Percentiles rank a stretch among this genome's conserved stretches.
Evolutionary conservation across 2,888 invertebrate genomes (phyloP).

Genomic region (Pristionchus maxplancki): DNA sequence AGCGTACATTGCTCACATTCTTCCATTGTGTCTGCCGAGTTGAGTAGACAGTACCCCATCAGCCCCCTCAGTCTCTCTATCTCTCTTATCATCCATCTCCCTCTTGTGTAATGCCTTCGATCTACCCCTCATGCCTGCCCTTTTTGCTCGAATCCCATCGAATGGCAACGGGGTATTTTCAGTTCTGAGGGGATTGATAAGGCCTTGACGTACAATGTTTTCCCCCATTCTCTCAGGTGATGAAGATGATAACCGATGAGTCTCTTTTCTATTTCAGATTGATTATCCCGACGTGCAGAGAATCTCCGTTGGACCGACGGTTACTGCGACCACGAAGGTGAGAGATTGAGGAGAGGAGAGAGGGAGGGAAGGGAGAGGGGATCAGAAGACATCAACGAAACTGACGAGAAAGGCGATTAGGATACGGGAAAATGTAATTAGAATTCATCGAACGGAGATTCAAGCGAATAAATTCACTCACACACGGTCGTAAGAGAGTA

Average conservation of each 20-base stretch:
- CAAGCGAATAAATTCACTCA: not conserved
- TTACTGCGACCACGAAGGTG: conserved; percentile 28
- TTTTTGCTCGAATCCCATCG: conserved; percentile 21
- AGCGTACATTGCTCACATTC: conserved; percentile 29
- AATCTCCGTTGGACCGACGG: conserved; percentile 32
- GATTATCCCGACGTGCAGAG: conserved; percentile 63
- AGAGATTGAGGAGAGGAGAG: not conserved
- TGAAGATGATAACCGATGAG: not conserved
- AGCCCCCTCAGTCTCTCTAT: conserved; percentile 5
- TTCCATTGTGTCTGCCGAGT: not conserved
- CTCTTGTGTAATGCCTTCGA: not conserved
- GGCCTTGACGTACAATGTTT: conserved; percentile 6
- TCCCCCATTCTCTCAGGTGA: not conserved
- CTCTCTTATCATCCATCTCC: not conserved
- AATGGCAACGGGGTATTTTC: not conserved
- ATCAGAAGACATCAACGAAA: not conserved
- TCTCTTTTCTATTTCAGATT: conserved; percentile 57
- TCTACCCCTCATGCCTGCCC: not conserved
- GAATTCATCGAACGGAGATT: not conserved
- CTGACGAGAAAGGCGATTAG: not conserved
- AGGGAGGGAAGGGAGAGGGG: not conserved
- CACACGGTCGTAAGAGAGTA: not conserved
- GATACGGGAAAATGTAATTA: not conserved
- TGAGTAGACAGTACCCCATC: conserved; percentile 7
- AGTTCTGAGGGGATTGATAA: not conserved